Evolutionary conservation across 92 coral and sea anemone genomes (phyloP).

Genomic region (Desmophyllum pertusum): DNA sequence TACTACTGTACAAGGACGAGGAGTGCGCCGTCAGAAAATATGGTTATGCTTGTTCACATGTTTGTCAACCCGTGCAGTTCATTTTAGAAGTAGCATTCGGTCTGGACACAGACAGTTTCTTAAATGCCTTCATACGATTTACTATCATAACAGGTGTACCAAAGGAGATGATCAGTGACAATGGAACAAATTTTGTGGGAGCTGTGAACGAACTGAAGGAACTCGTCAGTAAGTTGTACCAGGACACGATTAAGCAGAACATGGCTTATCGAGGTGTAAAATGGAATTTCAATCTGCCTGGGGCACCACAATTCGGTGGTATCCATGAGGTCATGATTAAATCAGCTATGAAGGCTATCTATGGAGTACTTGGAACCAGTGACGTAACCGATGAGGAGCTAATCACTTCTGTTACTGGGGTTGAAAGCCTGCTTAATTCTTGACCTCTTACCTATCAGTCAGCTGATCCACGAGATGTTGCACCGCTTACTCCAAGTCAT

Average conservation of each 20-base stretch:
- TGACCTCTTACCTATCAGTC: no score
- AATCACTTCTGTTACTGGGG: no score
- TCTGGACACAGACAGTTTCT: conserved; percentile 63
- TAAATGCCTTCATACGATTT: conserved; percentile 60
- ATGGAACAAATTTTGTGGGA: no score
- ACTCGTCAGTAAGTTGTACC: no score
- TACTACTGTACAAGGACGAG: conserved; percentile 67
- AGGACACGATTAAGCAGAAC: conserved; percentile 46
- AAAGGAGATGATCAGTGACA: conserved; percentile 50
- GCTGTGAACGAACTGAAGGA: no score
- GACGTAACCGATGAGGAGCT: no score
- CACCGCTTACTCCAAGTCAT: no score
- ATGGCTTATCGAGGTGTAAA: conserved; percentile 47
- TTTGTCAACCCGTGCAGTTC: conserved; percentile 63
- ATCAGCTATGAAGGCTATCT: no score
- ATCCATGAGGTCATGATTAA: no score
- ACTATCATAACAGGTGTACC: conserved; percentile 63
- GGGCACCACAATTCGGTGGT: conserved; percentile 60
- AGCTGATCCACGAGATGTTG: no score
- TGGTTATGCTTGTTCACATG: conserved; percentile 78
- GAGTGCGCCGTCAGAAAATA: conserved; percentile 54
- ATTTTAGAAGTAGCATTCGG: conserved; percentile 73
- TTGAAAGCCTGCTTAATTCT: no score
- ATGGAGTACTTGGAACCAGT: no score
- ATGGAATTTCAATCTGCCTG: conserved; percentile 63